These are phyloP conservation scores for Odontamblyopus rebecca DNA, from an alignment of 2,797 vertebrate genomes.

Conservation along the genomic window DNA sequence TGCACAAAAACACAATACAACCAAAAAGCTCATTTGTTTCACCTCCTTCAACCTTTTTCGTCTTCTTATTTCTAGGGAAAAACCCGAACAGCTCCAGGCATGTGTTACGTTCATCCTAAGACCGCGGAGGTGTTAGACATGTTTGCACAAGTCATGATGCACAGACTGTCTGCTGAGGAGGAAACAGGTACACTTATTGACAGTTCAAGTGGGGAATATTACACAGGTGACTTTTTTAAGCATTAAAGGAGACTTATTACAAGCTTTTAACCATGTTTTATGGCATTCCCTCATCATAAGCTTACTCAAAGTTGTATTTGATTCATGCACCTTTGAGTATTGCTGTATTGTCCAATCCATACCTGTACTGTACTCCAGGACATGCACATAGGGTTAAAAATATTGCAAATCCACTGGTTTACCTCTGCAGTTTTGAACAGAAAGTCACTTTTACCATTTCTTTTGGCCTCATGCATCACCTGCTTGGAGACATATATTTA, in stretches of 20 bases:
- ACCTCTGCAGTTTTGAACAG: too few relatives aligned
- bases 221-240: conserved; percentile 32
- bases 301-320: too few relatives aligned
- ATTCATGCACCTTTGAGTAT: too few relatives aligned
- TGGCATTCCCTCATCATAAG: too few relatives aligned
- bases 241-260: conserved; percentile 17
- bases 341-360: too few relatives aligned
- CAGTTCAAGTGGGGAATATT: conserved; percentile 25
- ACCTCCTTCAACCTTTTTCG: conserved; percentile 24
- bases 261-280: too few relatives aligned
- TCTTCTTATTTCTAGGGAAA: conserved; percentile 55
- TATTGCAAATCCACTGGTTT: too few relatives aligned
- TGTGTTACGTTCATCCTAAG: conserved; percentile 17
- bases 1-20: conserved; percentile 50
- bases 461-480: too few relatives aligned
- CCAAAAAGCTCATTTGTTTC: conserved; percentile 50
- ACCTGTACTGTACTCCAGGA: too few relatives aligned
- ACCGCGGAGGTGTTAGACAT: conserved; percentile 43
- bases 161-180: conserved; percentile 17
- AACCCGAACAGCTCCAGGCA: conserved; percentile 52
- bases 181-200: conserved; percentile 26
- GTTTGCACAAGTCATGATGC: conserved; percentile 37
- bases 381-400: too few relatives aligned
- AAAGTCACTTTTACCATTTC: too few relatives aligned
- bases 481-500: too few relatives aligned